Percentiles rank a stretch among this genome's conserved stretches.
These are phyloP conservation scores for Ephydatia muelleri DNA, from an alignment of 37 sponge, comb jelly and placozoan genomes.

Conservation along the genomic window DNA sequence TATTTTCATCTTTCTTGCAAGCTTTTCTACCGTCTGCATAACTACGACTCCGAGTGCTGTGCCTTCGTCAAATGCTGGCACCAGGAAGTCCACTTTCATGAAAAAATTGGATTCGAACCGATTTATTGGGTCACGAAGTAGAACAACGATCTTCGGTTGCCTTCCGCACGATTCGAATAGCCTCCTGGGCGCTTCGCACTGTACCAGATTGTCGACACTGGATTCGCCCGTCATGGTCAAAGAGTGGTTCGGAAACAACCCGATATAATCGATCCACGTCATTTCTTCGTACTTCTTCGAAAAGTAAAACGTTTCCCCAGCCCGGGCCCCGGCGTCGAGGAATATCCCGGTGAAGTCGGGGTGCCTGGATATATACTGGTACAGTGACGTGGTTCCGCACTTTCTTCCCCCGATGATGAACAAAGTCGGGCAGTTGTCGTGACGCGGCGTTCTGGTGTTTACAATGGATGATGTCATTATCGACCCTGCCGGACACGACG, in stretches of 20 bases:
- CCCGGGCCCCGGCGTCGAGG: slow-evolving; percentile 43
- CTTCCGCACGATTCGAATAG: slow-evolving; percentile 62
- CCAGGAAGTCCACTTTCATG: slow-evolving; percentile 7
- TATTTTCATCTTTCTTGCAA: background rate
- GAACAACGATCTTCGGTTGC: slow-evolving; percentile 52
- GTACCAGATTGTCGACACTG: slow-evolving; percentile 56
- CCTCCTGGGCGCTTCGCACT: slow-evolving; percentile 48
- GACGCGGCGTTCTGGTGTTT: slow-evolving; percentile 27
- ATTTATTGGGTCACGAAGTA: slow-evolving; percentile 54
- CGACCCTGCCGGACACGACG: slow-evolving; percentile 41
- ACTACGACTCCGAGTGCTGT: slow-evolving; percentile 28
- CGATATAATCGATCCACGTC: slow-evolving; percentile 58
- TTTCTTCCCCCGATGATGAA: slow-evolving; percentile 85
- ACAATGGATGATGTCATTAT: background rate
- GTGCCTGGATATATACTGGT: slow-evolving; percentile 77
- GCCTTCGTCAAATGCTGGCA: background rate
- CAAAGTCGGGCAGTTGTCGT: slow-evolving; percentile 73
- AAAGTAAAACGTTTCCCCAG: slow-evolving; percentile 80
- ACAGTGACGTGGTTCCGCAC: slow-evolving; percentile 82
- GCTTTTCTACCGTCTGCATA: slow-evolving; percentile 22
- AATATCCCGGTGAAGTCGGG: slow-evolving; percentile 66
- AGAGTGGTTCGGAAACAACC: slow-evolving; percentile 3
- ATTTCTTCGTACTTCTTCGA: slow-evolving; percentile 19
- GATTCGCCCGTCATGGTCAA: slow-evolving; percentile 59
- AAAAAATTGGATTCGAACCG: slow-evolving; percentile 70